Conservation (phyloP, 1,140 invertebrate species). For the Globodera ellingtonae region DNA sequence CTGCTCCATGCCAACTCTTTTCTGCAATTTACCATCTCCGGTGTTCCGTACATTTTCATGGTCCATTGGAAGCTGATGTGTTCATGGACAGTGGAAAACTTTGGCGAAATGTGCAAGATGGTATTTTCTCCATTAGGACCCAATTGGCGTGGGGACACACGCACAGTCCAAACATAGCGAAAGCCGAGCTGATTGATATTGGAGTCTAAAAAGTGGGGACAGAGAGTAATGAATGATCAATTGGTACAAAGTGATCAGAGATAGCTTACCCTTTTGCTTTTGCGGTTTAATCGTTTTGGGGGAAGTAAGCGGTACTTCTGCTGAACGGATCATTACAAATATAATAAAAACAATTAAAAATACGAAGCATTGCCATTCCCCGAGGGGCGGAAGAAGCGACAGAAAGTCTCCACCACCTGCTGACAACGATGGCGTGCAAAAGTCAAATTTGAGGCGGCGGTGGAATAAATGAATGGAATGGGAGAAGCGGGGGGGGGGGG, state of each 20-base stretch:
- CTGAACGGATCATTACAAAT: neutral
- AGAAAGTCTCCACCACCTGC: neutral
- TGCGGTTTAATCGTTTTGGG: neutral
- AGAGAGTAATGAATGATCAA: neutral
- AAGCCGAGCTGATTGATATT: constrained; percentile 32
- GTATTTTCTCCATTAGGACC: constrained; percentile 48
- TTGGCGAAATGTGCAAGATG: constrained; percentile 61
- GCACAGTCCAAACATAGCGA: constrained; percentile 56
- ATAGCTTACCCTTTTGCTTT: neutral
- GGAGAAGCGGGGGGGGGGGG: neutral
- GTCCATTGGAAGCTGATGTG: constrained; percentile 65
- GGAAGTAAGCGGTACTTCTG: neutral
- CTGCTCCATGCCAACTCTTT: no score
- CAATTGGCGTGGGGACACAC: constrained; percentile 45
- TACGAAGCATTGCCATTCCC: no score
- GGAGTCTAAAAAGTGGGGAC: constrained; percentile 4
- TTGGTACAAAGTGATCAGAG: neutral
- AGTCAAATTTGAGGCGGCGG: neutral
- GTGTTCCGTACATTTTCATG: constrained; percentile 58
- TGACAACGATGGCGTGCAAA: neutral
- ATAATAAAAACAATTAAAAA: no score
- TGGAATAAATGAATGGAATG: neutral
- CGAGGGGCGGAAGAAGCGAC: neutral
- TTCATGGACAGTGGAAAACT: constrained; percentile 64
- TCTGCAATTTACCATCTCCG: constrained; percentile 38